phyloP scores from a whole-genome alignment of 2,888 invertebrate genomes.

The Strigamia crassipes region DNA sequence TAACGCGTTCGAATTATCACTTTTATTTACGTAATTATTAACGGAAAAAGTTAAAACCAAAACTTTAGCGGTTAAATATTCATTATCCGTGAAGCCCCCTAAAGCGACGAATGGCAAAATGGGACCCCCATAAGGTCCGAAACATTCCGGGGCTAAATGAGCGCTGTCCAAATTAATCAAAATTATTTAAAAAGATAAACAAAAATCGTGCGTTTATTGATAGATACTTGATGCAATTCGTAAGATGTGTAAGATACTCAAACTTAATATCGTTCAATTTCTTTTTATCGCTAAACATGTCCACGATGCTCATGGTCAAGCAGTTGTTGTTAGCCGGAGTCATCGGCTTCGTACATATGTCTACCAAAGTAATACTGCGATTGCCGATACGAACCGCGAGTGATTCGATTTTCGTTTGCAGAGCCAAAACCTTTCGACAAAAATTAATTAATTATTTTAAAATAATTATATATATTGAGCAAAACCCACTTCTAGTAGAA shows the following conservation, averaged over 20 bases:
- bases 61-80: conserved; percentile 79
- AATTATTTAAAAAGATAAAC: background rate
- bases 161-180: background rate
- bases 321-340: conserved; percentile 74
- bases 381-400: conserved; percentile 53
- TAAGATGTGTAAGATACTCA: background rate
- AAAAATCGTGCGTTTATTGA: no score
- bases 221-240: background rate
- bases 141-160: conserved; percentile 64
- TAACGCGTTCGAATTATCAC: conserved; percentile 73
- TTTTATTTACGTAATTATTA: conserved; percentile 81
- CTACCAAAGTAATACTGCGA: conserved; percentile 63
- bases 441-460: background rate
- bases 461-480: no score
- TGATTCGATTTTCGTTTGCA: conserved; percentile 44
- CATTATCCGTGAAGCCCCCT: conserved; percentile 73
- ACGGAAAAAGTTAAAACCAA: conserved; percentile 88
- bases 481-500: background rate
- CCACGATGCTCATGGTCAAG: conserved; percentile 86
- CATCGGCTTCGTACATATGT: conserved; percentile 92
- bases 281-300: conserved; percentile 64
- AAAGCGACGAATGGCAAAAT: conserved; percentile 88
- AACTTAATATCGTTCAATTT: background rate
- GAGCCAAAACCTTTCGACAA: conserved; percentile 17
- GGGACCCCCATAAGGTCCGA: conserved; percentile 89